Conservation (phyloP, 2,888 invertebrate species). For the Augiades crinisus region DNA sequence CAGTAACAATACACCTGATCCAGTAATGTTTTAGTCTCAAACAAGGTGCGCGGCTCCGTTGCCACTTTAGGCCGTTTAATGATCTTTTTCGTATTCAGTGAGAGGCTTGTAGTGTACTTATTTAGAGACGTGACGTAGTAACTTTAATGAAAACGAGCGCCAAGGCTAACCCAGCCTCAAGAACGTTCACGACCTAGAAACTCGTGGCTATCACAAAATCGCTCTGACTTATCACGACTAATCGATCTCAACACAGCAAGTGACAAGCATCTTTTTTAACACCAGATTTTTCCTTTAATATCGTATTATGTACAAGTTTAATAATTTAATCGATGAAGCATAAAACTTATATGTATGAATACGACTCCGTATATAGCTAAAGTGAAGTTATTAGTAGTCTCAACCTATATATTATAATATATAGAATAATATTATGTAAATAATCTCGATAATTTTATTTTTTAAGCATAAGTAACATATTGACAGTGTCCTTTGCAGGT, state of each 20-base stretch:
- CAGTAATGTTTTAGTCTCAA: background rate
- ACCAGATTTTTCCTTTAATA: background rate
- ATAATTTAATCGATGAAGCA: background rate
- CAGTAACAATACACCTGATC: slow-evolving; percentile 3
- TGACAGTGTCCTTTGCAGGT: too few relatives aligned
- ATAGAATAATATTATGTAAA: too few relatives aligned
- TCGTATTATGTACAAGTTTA: background rate
- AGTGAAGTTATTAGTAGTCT: too few relatives aligned
- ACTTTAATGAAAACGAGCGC: slow-evolving; percentile 52
- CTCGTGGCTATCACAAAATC: slow-evolving; percentile 60
- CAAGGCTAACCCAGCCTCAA: slow-evolving; percentile 44
- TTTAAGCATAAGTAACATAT: too few relatives aligned
- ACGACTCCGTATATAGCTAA: too few relatives aligned
- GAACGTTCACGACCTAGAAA: slow-evolving; percentile 66
- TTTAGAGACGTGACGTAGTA: slow-evolving; percentile 45
- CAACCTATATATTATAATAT: too few relatives aligned
- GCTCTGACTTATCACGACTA: slow-evolving; percentile 64
- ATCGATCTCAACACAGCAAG: slow-evolving; percentile 36
- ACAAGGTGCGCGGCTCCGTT: slow-evolving; percentile 2
- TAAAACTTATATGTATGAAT: too few relatives aligned
- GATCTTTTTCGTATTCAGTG: slow-evolving; percentile 34
- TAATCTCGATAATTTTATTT: too few relatives aligned
- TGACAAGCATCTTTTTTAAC: background rate
- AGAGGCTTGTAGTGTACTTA: slow-evolving; percentile 39
- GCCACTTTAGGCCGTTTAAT: slow-evolving; percentile 15